phyloP scores from a whole-genome alignment of 2,797 vertebrate species.

The Scyliorhinus canicula region DNA sequence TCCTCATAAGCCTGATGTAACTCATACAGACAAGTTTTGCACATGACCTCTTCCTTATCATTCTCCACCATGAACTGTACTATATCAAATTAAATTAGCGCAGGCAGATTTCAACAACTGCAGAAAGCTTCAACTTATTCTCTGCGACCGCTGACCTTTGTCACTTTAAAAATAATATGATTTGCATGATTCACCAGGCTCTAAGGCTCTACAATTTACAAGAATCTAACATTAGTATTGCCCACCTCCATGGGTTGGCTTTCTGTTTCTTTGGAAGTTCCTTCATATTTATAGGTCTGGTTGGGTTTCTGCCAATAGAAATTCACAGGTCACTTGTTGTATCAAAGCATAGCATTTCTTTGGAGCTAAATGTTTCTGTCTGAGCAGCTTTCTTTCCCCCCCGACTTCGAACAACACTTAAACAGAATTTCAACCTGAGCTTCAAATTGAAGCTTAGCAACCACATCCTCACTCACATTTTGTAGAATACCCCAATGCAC shows the following conservation, averaged over 20 bases:
- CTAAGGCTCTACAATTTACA: slow-evolving; percentile 42
- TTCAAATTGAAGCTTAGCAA: not conserved
- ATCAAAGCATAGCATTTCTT: not conserved
- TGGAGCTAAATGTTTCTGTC: not conserved
- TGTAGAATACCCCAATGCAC: not conserved
- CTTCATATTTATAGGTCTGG: not conserved
- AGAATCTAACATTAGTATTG: not conserved
- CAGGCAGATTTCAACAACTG: slow-evolving; percentile 34
- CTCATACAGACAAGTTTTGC: slow-evolving; percentile 42
- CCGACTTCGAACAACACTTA: not conserved
- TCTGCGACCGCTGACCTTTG: rapidly evolving
- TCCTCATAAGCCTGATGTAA: slow-evolving; percentile 43
- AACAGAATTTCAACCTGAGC: not conserved
- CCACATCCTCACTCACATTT: not conserved
- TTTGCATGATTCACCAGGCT: slow-evolving; percentile 41
- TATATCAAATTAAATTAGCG: not conserved
- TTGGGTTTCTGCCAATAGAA: not conserved
- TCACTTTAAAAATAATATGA: slow-evolving; percentile 25
- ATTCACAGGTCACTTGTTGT: not conserved
- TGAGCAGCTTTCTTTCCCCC: not conserved
- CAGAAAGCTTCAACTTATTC: slow-evolving; percentile 25
- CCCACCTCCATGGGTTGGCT: not conserved
- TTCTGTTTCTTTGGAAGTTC: not conserved
- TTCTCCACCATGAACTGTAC: not conserved
- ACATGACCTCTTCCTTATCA: not conserved